These are phyloP conservation scores for Heliconius charithonia DNA, from an alignment of 2,888 invertebrate species.

Conservation along the genomic window DNA sequence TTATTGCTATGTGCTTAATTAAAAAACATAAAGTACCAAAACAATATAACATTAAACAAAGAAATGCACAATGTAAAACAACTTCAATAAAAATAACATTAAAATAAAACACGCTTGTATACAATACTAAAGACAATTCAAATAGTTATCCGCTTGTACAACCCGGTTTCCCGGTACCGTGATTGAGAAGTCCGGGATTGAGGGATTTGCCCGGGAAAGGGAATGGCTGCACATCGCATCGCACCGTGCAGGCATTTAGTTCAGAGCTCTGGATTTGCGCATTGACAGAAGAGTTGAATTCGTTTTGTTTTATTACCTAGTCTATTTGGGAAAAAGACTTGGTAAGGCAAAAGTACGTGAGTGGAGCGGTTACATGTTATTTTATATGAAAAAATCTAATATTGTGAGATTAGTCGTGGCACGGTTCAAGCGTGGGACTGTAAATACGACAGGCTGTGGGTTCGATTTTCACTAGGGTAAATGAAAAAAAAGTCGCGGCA, in stretches of 20 bases:
- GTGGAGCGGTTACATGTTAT: background rate
- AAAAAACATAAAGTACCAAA: background rate
- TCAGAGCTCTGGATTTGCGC: conserved; percentile 54
- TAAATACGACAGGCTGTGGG: no score
- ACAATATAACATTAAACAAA: background rate
- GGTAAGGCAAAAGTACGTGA: background rate
- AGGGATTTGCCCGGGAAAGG: conserved; percentile 53
- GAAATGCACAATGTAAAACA: background rate
- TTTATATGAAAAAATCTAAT: background rate
- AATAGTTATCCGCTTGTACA: conserved; percentile 48
- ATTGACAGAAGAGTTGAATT: conserved; percentile 57
- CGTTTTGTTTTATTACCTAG: conserved; percentile 50
- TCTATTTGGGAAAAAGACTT: conserved; percentile 14
- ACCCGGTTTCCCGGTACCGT: conserved; percentile 53
- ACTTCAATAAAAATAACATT: conserved; percentile 18
- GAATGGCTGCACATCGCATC: conserved; percentile 54
- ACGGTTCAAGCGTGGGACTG: no score
- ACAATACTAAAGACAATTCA: conserved; percentile 37
- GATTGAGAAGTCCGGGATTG: conserved; percentile 61
- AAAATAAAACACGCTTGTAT: conserved; percentile 34
- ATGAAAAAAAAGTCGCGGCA: no score
- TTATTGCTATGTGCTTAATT: no score
- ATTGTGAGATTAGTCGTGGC: no score
- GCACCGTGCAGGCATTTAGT: conserved; percentile 53
- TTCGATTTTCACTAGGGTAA: no score